phyloP scores from a whole-genome alignment of 1,140 invertebrate species.

The Hyphantria cunea region DNA sequence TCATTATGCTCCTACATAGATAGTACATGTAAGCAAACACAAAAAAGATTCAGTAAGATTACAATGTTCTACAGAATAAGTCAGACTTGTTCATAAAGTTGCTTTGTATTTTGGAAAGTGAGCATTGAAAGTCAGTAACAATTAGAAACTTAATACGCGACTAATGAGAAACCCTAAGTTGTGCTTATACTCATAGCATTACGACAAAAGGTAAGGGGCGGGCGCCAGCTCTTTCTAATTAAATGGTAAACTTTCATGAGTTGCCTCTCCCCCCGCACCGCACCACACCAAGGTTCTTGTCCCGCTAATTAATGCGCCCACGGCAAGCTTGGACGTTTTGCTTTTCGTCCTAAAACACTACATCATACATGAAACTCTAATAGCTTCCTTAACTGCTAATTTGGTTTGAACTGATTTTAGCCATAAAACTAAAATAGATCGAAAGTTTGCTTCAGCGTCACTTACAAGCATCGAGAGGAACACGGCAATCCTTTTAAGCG shows the following conservation, averaged over 20 bases:
- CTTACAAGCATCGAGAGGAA: conserved; percentile 58
- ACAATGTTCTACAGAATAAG: too few species aligned
- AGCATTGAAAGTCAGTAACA: conserved; percentile 7
- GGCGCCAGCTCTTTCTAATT: conserved; percentile 70
- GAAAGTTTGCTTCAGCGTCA: conserved; percentile 40
- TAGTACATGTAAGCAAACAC: too few species aligned
- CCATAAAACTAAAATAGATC: conserved; percentile 26
- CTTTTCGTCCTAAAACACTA: conserved; percentile 24
- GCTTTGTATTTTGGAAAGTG: background rate
- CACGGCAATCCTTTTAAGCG: conserved; percentile 75
- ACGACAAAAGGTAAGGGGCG: conserved; percentile 63
- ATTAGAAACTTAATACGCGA: conserved; percentile 39
- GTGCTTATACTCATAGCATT: conserved; percentile 52
- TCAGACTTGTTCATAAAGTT: too few species aligned
- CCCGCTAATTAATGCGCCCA: conserved; percentile 78
- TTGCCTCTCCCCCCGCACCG: conserved; percentile 36
- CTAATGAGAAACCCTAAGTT: conserved; percentile 53
- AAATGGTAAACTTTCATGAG: conserved; percentile 82
- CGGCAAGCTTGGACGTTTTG: conserved; percentile 60
- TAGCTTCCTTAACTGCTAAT: background rate
- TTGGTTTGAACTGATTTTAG: conserved; percentile 2
- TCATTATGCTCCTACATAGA: too few species aligned
- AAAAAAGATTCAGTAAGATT: too few species aligned
- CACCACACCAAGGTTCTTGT: conserved; percentile 27
- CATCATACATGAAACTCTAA: conserved; percentile 10